Evolutionary conservation across 2,888 invertebrate species (phyloP), one percentile per base, ranked within the genome.

Genomic region (Frankliniella fusca): DNA sequence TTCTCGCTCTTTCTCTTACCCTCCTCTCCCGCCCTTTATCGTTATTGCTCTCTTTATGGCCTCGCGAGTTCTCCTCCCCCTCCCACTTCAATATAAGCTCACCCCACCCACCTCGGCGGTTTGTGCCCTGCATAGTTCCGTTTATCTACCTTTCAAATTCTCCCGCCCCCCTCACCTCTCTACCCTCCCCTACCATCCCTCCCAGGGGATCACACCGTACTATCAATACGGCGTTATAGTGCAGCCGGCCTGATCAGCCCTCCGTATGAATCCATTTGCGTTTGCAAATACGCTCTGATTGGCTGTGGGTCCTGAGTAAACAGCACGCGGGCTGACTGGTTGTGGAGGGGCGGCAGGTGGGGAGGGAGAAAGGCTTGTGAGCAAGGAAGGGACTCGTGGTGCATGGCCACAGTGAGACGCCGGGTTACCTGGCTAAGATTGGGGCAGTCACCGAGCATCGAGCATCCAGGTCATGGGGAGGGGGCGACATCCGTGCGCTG

Each of bases 1-100:
- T 27, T 76, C 27, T 61, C 61, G 18, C 61, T 61, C 61, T 61
- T n/a, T 61, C 61, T 61, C 61, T 61, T n/a, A 18, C 61, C n/a
- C 61, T 61, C 12, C 15, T 61, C 61, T 15, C 61, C 61, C 61
- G 18, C 70, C 70, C 70, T 76, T 76, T 76, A 76, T 76, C 70
- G 70, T 76, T 76, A 76, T 76, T 76, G 70, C 70, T 76, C 70
- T 76, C 70, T 76, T 76, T 76, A 76, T 76, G 70, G 70, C 70
- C 70, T 76, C 27, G 12, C 70, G 70, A 76, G 27, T 76, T 76
- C 70, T 76, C 70, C 70, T 76, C 70, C 70, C 70, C 27, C 23
- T 23, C 70, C 70, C 70, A 76, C 70, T 76, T 76, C 70, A 76
- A 76, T 76, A 76, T 76, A 27, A 76, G 70, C 70, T 76, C 70